Conservation (phyloP, 2,113 vertebrate genomes). For the Casuarius casuarius region DNA sequence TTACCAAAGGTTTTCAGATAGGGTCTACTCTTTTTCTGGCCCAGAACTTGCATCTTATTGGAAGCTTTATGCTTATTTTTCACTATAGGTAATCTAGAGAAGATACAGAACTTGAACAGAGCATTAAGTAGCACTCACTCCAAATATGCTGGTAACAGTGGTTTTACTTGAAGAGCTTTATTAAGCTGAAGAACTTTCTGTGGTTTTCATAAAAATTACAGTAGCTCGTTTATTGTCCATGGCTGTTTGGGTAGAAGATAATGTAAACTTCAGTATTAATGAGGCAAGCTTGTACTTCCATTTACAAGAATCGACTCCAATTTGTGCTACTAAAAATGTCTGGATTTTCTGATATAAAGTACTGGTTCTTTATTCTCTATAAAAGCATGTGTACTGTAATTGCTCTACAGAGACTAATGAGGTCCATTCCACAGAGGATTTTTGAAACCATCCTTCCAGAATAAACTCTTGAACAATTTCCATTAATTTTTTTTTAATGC, state of each 20-base stretch:
- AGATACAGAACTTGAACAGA: not conserved
- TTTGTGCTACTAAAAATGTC: slow-evolving; percentile 16
- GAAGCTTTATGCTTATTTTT: not conserved
- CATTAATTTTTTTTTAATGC: not conserved
- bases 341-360: slow-evolving; percentile 5
- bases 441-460: slow-evolving; percentile 11
- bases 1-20: not conserved
- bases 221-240: not conserved
- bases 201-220: not conserved
- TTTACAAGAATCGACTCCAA: not conserved
- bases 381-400: slow-evolving; percentile 18
- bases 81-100: not conserved
- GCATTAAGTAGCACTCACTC: not conserved
- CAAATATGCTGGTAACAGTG: not conserved
- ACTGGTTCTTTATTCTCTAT: not conserved
- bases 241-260: not conserved
- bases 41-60: not conserved
- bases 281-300: slow-evolving; percentile 14
- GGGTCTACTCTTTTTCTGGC: not conserved
- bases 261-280: slow-evolving; percentile 17
- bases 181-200: not conserved
- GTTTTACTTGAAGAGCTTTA: not conserved
- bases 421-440: not conserved
- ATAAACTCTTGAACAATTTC: not conserved
- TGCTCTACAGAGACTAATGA: not conserved